Base-by-base conservation (phyloP, 2,888 invertebrate species). In the Eristalinus sepulchralis region DNA sequence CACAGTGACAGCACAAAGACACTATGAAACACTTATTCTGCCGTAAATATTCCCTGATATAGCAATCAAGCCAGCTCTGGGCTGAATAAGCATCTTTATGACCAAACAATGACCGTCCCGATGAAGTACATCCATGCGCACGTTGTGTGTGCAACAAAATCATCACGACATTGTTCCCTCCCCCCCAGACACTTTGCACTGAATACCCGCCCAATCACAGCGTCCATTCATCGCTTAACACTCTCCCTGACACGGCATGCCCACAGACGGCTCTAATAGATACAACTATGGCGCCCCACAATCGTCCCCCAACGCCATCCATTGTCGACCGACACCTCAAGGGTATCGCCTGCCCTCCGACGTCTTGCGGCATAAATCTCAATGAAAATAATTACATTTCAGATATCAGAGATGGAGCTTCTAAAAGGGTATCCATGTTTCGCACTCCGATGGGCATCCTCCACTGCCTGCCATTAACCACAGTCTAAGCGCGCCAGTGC, bases 401-500 rank as follows among this genome's bases (percentile, higher is more conserved):
- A 78, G 73, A 55, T 77, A 83, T 47, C 83, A 63, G 39, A 75
- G 71, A 79, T 83, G 39, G 67, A 75, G 79, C 75, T 71, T 70
- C 75, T 86, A 83, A 86, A 86, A 86, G 86, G 86, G 67, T 83
- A 83, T 78, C 67, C 86, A 86, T 86, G 86, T 86, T 86, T 83
- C 47, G 83, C 75, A 79, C 78, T 71, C 39, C 67, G 66, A 75
- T 75, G 70, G 63, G 66, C 47, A 47, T 47, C 75, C 9, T 53
- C 20, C 60, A 70, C 60, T 66, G 31, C 72, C 82, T 57, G 34
- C 73, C 73, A 75, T 83, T 83, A 70, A 39, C 68, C 36, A 39
- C 11, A 34, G 1, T 53, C 39, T 57, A 57, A 24, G 57, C 24
- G 24, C 6, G 57, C 20, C 27, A n/a, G 36, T 22, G 36, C 20